These are phyloP conservation scores for Amazona vittata DNA, from an alignment of 2,113 vertebrate species.

Conservation along the genomic window DNA sequence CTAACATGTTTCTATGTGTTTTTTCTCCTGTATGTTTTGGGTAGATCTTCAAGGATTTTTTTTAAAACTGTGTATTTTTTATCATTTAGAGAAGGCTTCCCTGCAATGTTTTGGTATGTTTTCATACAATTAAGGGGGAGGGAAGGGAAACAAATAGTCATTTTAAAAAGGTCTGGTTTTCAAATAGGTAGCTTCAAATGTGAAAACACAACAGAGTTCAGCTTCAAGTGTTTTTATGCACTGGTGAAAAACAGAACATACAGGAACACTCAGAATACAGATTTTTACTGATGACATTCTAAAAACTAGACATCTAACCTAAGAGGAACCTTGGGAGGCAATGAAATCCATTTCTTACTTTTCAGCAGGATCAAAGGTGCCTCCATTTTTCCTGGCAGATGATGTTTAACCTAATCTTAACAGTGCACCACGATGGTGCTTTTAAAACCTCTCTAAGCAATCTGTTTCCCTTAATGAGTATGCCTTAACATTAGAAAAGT, in stretches of 20 bases:
- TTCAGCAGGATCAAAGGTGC: not conserved
- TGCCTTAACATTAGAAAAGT: not conserved
- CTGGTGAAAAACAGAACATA: not conserved
- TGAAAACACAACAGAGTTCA: not conserved
- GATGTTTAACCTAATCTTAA: not conserved
- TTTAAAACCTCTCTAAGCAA: not conserved
- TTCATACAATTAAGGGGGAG: not conserved
- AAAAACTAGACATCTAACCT: not conserved
- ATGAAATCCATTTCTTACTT: not conserved
- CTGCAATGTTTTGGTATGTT: not conserved
- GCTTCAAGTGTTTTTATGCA: not conserved
- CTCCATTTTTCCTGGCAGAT: not conserved
- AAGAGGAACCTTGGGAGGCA: not conserved
- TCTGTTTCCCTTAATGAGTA: not conserved
- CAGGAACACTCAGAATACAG: not conserved
- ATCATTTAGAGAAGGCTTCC: not conserved
- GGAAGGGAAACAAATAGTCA: not conserved
- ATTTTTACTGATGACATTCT: not conserved
- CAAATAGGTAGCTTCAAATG: not conserved
- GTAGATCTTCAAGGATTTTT: not conserved
- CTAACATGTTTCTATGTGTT: rapidly evolving
- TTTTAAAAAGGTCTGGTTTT: not conserved
- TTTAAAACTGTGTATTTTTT: not conserved
- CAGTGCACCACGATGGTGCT: rapidly evolving
- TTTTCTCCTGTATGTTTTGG: not conserved